phyloP scores from a whole-genome alignment of 2,888 invertebrate species.

The Agrochola litura region DNA sequence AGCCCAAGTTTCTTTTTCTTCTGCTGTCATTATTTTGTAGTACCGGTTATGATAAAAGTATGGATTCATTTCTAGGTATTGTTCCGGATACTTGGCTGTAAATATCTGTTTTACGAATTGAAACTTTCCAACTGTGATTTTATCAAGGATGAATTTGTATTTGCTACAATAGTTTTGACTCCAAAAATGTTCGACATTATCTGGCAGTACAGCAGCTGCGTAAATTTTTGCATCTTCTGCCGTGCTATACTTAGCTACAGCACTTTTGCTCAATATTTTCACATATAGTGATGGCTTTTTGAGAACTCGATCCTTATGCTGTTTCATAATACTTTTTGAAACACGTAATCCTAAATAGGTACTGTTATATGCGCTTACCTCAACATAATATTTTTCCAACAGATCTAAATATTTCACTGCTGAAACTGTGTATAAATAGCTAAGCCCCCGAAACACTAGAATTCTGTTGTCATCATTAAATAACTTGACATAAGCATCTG shows the following conservation, averaged over 20 bases:
- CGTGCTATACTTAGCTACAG: conserved; percentile 68
- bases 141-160: conserved; percentile 71
- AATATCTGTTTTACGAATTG: conserved; percentile 74
- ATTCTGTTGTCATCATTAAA: not conserved
- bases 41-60: conserved; percentile 69
- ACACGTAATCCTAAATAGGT: conserved; percentile 69
- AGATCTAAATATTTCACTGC: conserved; percentile 74
- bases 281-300: conserved; percentile 72
- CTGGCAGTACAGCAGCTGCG: conserved; percentile 69
- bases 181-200: conserved; percentile 71
- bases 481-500: conserved; percentile 61
- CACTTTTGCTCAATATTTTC: conserved; percentile 66
- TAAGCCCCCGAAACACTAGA: conserved; percentile 49
- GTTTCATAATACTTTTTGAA: conserved; percentile 73
- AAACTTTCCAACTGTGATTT: conserved; percentile 72
- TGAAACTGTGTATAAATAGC: conserved; percentile 67
- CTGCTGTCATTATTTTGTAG: conserved; percentile 72
- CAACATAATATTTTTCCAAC: conserved; percentile 71
- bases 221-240: conserved; percentile 74
- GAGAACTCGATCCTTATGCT: conserved; percentile 75
- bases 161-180: conserved; percentile 62
- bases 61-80: conserved; percentile 73
- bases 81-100: conserved; percentile 69
- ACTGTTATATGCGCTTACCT: not conserved
- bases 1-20: conserved; percentile 78